These are phyloP conservation scores for Ophiothrix spiculata DNA, from an alignment of 35 echinoderm and acorn worm species.

Conservation along the genomic window DNA sequence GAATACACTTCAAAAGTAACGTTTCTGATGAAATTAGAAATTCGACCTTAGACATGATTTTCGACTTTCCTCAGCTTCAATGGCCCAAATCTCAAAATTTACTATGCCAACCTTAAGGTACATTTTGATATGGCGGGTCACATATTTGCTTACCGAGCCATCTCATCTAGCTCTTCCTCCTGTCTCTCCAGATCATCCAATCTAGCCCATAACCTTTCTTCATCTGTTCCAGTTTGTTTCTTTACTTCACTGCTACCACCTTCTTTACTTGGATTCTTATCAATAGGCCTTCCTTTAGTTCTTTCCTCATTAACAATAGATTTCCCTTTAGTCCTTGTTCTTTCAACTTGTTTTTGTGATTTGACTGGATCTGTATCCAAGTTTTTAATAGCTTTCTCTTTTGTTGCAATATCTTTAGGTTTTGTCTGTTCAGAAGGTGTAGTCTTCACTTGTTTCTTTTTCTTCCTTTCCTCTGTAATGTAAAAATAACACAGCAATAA, in stretches of 20 bases:
- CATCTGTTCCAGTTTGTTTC: not conserved
- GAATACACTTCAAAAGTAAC: too few relatives aligned
- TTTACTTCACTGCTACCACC: slow-evolving; percentile 17
- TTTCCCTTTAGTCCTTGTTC: too few relatives aligned
- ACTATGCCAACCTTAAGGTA: too few relatives aligned
- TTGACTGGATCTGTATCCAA: not conserved
- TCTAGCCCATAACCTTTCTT: slow-evolving; percentile 64
- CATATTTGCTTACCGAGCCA: slow-evolving; percentile 48
- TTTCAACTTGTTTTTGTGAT: not conserved
- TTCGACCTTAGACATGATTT: too few relatives aligned
- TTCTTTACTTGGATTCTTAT: not conserved
- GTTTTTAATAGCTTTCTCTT: not conserved
- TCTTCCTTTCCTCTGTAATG: slow-evolving; percentile 44
- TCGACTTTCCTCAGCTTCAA: too few relatives aligned
- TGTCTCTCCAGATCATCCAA: slow-evolving; percentile 85
- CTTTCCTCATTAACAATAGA: too few relatives aligned
- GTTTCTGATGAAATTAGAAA: too few relatives aligned
- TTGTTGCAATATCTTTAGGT: too few relatives aligned
- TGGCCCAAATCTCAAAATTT: too few relatives aligned
- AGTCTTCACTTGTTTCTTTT: slow-evolving; percentile 18
- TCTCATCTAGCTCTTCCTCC: slow-evolving; percentile 89
- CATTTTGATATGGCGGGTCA: too few relatives aligned
- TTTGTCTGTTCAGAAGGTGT: not conserved
- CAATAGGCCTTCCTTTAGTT: too few relatives aligned
- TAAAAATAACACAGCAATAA: not conserved